A percentile compares a stretch with the other conserved stretches of the same genome.
These are phyloP conservation scores for Gymnosoma rotundatum DNA, from an alignment of 2,888 invertebrate genomes.

Conservation along the genomic window DNA sequence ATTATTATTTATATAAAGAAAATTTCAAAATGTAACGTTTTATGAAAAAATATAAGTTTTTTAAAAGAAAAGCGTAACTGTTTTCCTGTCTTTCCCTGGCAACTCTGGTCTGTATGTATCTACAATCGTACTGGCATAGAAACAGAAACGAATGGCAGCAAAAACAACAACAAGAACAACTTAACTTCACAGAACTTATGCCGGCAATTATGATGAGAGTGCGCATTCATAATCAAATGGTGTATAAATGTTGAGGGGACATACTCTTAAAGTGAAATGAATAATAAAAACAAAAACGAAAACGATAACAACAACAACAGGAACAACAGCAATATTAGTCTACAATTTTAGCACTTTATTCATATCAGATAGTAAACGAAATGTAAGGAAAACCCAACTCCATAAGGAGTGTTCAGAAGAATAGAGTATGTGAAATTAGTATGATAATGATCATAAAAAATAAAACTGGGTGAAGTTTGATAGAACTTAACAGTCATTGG, in stretches of 20 bases:
- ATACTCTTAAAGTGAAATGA: conserved; percentile 44
- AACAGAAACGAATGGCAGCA: conserved; percentile 21
- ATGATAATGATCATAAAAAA: conserved; percentile 50
- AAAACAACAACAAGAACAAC: conserved; percentile 58
- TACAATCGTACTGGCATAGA: conserved; percentile 37
- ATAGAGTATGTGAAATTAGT: conserved; percentile 37
- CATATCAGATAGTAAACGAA: conserved; percentile 17
- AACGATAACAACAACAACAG: conserved; percentile 7
- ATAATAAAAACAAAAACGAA: background rate
- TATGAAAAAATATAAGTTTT: too few species aligned
- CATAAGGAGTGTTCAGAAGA: conserved; percentile 1
- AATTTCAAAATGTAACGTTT: too few species aligned
- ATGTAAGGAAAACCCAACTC: background rate
- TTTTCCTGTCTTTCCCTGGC: too few species aligned
- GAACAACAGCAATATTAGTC: conserved; percentile 53
- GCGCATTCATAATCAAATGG: conserved; percentile 69
- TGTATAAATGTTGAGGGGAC: conserved; percentile 61
- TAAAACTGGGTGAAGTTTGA: conserved; percentile 69
- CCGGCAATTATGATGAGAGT: conserved; percentile 71
- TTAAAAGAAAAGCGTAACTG: too few species aligned
- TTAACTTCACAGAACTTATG: conserved; percentile 71
- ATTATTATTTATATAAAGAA: too few species aligned
- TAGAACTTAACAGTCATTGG: background rate
- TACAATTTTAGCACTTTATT: conserved; percentile 68
- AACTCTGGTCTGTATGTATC: conserved; percentile 18